phyloP scores from a whole-genome alignment of 2,888 invertebrate species.

The Macrophya alboannulata region DNA sequence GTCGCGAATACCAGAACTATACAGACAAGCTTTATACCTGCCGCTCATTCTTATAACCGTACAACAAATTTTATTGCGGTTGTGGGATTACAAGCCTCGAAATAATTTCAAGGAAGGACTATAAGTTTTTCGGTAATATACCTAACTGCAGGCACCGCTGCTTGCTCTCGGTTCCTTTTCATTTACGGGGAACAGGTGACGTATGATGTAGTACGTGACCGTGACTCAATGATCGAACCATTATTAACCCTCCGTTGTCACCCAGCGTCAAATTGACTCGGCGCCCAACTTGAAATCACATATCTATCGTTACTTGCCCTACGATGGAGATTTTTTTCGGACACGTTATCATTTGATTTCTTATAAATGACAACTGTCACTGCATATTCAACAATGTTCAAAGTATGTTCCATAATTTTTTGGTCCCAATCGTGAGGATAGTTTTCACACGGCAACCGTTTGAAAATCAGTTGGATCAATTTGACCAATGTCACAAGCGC shows the following conservation, averaged over 20 bases:
- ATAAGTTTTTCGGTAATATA: background rate
- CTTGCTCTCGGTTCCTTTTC: background rate
- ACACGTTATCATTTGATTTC: too few relatives aligned
- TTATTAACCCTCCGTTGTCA: background rate
- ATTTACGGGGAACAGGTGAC: slow-evolving; percentile 19
- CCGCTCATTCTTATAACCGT: background rate
- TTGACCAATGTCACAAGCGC: too few relatives aligned
- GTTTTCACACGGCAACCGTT: too few relatives aligned
- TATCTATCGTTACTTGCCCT: too few relatives aligned
- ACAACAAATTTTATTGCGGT: slow-evolving; percentile 3
- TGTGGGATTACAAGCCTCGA: background rate
- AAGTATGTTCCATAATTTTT: too few relatives aligned
- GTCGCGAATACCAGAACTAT: background rate
- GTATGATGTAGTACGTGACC: background rate
- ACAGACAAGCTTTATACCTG: background rate
- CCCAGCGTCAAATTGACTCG: too few relatives aligned
- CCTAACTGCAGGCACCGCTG: background rate
- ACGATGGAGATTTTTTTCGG: too few relatives aligned
- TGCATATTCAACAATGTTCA: too few relatives aligned
- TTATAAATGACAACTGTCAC: too few relatives aligned
- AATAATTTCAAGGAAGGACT: slow-evolving; percentile 12
- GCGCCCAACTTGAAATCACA: too few relatives aligned
- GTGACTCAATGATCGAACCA: background rate
- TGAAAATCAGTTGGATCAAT: too few relatives aligned
- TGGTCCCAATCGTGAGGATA: too few relatives aligned